Percentiles rank a stretch among this genome's conserved stretches.
Evolutionary conservation across 2,113 vertebrate genomes (phyloP).

Genomic region (Myotis brandtii): DNA sequence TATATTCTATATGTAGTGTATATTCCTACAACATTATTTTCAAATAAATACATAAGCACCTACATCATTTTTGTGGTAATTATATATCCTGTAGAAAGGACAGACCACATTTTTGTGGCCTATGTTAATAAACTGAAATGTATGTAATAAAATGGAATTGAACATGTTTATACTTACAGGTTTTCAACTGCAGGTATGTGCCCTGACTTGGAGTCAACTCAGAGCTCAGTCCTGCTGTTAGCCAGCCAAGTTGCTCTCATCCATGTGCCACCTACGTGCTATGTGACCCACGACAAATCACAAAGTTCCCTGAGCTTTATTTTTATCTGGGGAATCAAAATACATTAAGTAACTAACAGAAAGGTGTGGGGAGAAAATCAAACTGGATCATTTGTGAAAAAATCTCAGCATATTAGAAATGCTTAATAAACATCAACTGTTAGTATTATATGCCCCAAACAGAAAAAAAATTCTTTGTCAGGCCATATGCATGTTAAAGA

Average conservation of each 20-base stretch:
- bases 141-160: not conserved
- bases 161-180: not conserved
- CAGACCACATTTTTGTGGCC: not conserved
- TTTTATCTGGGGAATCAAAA: not conserved
- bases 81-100: not conserved
- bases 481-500: not conserved
- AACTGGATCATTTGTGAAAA: not conserved
- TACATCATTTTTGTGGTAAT: not conserved
- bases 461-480: not conserved
- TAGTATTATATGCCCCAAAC: not conserved
- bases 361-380: not conserved
- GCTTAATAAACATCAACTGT: not conserved
- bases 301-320: not conserved
- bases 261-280: not conserved
- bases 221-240: not conserved
- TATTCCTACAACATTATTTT: not conserved
- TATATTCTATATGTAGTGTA: not conserved
- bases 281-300: not conserved
- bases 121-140: constrained; percentile 40
- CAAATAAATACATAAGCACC: not conserved
- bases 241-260: not conserved
- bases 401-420: not conserved
- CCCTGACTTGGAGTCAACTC: too few species aligned
- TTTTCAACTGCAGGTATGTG: not conserved
- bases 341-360: not conserved